These are phyloP conservation scores for Zaprionus ghesquierei DNA, from an alignment of 1,140 invertebrate genomes.

Conservation along the genomic window DNA sequence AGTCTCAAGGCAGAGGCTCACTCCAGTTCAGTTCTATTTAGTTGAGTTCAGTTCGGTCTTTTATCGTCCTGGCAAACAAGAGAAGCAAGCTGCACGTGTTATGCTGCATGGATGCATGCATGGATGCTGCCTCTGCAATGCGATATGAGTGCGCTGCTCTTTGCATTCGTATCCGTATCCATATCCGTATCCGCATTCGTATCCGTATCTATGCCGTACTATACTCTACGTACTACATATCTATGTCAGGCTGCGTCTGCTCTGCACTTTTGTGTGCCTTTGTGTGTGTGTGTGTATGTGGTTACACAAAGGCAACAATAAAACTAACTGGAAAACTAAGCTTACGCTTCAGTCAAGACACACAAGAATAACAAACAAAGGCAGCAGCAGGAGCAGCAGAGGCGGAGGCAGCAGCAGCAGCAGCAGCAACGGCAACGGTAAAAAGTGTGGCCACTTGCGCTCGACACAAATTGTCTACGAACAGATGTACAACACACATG, in stretches of 20 bases:
- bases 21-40: too few species aligned
- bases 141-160: background rate
- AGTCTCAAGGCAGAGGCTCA: background rate
- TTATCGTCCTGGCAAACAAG: background rate
- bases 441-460: conserved; percentile 37
- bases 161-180: background rate
- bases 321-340: conserved; percentile 27
- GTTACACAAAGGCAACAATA: conserved; percentile 18
- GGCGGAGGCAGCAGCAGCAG: background rate
- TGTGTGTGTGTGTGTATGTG: background rate
- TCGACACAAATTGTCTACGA: conserved; percentile 39
- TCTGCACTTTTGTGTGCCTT: background rate
- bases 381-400: background rate
- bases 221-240: too few species aligned
- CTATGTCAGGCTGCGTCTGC: conserved; percentile 10
- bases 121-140: background rate
- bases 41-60: background rate
- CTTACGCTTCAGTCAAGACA: conserved; percentile 10
- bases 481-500: conserved; percentile 20
- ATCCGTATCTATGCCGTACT: conserved; percentile 6
- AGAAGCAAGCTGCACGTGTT: too few species aligned
- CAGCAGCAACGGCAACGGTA: background rate
- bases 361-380: conserved; percentile 2
- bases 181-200: background rate
- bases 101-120: too few species aligned